These are phyloP conservation scores for Cladorhizidae sp. DNA, from an alignment of 37 sponge, comb jelly and placozoan genomes.

Conservation along the genomic window DNA sequence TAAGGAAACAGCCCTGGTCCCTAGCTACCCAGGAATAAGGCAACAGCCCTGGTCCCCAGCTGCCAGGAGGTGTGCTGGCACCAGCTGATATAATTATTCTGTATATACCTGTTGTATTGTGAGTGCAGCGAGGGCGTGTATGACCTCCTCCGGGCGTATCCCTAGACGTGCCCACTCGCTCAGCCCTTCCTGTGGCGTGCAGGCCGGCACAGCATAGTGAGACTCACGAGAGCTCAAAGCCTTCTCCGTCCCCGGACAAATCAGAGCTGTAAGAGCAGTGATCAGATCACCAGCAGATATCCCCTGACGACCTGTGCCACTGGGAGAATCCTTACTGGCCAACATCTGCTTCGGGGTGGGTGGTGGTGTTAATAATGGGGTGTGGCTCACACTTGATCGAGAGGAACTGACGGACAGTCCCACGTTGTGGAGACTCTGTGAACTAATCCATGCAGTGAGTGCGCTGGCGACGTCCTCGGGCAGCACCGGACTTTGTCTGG, in stretches of 20 bases:
- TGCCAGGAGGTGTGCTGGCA: too few species aligned
- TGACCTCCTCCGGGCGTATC: slow-evolving; percentile 45
- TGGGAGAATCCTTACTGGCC: not conserved
- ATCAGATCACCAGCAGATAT: slow-evolving; percentile 60
- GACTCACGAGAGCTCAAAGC: slow-evolving; percentile 12
- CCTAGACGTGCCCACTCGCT: slow-evolving; percentile 41
- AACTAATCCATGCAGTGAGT: slow-evolving; percentile 36
- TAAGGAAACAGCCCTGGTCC: too few species aligned
- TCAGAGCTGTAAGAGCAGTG: slow-evolving; percentile 29
- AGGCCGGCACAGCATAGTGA: slow-evolving; percentile 27
- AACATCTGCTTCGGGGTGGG: slow-evolving; percentile 37
- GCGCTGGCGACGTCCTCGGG: slow-evolving; percentile 37
- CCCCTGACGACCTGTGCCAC: not conserved
- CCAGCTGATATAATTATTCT: not conserved
- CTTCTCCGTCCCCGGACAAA: not conserved
- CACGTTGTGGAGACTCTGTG: not conserved
- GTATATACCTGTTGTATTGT: slow-evolving; percentile 7
- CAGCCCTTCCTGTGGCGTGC: slow-evolving; percentile 53
- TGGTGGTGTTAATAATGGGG: slow-evolving; percentile 47
- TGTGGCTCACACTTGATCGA: not conserved
- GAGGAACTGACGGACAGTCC: not conserved
- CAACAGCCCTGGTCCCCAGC: too few species aligned
- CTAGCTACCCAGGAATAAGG: too few species aligned
- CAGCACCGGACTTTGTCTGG: not conserved
- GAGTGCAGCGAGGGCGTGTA: slow-evolving; percentile 52